Percentiles rank a stretch among this genome's conserved stretches.
phyloP scores from a whole-genome alignment of 2,113 vertebrate genomes.

The Oreocharis arfaki region DNA sequence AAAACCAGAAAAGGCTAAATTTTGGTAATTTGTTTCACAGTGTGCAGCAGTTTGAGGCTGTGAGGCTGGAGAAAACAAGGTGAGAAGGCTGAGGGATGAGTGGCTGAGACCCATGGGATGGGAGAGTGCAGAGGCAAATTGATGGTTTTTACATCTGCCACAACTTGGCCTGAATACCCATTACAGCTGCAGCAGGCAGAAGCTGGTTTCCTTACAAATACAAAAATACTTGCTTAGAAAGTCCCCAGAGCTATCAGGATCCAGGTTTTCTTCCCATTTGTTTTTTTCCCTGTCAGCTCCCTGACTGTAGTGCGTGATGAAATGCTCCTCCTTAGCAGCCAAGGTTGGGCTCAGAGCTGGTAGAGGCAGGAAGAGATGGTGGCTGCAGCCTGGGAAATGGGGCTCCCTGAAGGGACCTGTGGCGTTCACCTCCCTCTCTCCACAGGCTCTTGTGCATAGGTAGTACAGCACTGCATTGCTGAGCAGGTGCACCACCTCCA shows the following conservation, averaged over 20 bases:
- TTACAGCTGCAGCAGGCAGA: not conserved
- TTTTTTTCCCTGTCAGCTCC: not conserved
- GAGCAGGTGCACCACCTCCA: not conserved
- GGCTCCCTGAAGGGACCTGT: not conserved
- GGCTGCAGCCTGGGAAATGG: not conserved
- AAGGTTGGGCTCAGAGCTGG: not conserved
- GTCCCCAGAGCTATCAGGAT: not conserved
- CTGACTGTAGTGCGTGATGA: fast-evolving
- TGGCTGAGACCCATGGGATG: not conserved
- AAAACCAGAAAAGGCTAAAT: not conserved
- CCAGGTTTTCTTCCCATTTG: not conserved
- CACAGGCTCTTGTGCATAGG: fast-evolving
- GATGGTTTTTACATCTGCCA: not conserved
- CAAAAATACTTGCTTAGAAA: not conserved
- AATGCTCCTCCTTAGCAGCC: not conserved
- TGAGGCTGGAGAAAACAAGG: not conserved
- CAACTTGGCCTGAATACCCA: not conserved
- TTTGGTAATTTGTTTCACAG: not conserved
- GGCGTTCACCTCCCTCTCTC: not conserved
- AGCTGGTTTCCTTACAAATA: not conserved
- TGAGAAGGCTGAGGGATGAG: not conserved
- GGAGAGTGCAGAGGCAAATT: not conserved
- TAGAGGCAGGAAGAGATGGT: not conserved
- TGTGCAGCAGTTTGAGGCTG: not conserved
- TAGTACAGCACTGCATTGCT: fast-evolving